These are phyloP conservation scores for Oxycera nigricornis DNA, from an alignment of 2,888 invertebrate genomes.

Conservation along the genomic window DNA sequence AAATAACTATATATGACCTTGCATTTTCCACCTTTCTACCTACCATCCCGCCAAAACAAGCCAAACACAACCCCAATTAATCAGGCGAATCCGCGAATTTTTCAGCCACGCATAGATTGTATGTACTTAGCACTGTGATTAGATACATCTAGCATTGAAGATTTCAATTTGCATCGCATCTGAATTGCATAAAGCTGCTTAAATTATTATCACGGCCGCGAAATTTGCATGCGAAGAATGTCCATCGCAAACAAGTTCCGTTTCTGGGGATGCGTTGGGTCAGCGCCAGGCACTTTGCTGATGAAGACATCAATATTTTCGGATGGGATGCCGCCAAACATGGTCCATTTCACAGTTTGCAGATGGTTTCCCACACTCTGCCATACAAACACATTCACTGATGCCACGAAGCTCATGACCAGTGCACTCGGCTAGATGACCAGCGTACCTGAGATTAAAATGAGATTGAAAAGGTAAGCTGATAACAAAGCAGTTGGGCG, in stretches of 20 bases:
- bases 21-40: too few species aligned
- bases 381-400: too few species aligned
- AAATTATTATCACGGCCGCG: conserved; percentile 1
- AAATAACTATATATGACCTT: too few species aligned
- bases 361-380: too few species aligned
- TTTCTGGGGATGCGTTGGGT: not conserved
- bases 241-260: not conserved
- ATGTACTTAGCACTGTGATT: not conserved
- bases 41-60: too few species aligned
- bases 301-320: not conserved
- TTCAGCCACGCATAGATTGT: too few species aligned
- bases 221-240: conserved; percentile 27
- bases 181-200: conserved; percentile 26
- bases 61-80: too few species aligned
- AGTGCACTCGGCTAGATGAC: too few species aligned
- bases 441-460: too few species aligned
- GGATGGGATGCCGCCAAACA: not conserved
- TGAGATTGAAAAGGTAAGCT: not conserved
- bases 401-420: too few species aligned
- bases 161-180: not conserved
- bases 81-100: too few species aligned
- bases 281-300: not conserved
- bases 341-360: not conserved
- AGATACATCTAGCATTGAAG: not conserved
- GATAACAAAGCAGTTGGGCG: conserved; percentile 32